Evolutionary conservation across 1,140 invertebrate genomes (phyloP), one percentile per base, ranked within the genome.

Genomic region (Uloborus diversus): DNA sequence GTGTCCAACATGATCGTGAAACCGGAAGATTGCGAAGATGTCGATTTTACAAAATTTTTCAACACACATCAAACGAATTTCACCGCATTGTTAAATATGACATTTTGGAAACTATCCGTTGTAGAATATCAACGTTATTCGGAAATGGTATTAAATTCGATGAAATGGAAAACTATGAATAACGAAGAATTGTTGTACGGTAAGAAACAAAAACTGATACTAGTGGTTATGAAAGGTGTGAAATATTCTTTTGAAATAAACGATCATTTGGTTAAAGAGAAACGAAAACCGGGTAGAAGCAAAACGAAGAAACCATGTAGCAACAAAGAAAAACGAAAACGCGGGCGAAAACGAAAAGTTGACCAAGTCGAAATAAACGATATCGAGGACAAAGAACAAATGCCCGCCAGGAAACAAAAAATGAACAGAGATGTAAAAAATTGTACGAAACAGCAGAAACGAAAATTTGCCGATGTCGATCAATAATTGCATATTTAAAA

Each of bases 11-110:
- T 35, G 28, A 28, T 75, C 4, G 32, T 64, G 57, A 59, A 75
- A 1, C 35, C 59, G 0, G 14, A 75, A 30, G 59, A 75, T 5
- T 75, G 59, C 14, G 14, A 75, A 51, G 49, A 28, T 32, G 59
- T 62, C 1, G 51, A 75, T 27, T 62, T 25, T 4, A 59, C 62
- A 27, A 25, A 75, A 27, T 64, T 75, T 27, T 62, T 75, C 23
- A 75, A 62, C 1, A 64, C 20, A 5, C 70, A 75, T 33, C 47
- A 75, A 20, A 75, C 47, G 51, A 68, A 49, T 11, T 68, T 49
- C 28, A 25, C 17, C 9, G 9, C n/a, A 4, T 51, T 75, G 33
- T 9, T 75, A 7, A 75, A 75, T 64, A 47, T 62, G 13, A 14
- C 3, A 13, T 75, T 75, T 75, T 75, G 42, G 70, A 32, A 75